Evolutionary conservation across 2,888 invertebrate genomes (phyloP), one percentile per base, ranked within the genome.

Genomic region (Orthosia cruda): DNA sequence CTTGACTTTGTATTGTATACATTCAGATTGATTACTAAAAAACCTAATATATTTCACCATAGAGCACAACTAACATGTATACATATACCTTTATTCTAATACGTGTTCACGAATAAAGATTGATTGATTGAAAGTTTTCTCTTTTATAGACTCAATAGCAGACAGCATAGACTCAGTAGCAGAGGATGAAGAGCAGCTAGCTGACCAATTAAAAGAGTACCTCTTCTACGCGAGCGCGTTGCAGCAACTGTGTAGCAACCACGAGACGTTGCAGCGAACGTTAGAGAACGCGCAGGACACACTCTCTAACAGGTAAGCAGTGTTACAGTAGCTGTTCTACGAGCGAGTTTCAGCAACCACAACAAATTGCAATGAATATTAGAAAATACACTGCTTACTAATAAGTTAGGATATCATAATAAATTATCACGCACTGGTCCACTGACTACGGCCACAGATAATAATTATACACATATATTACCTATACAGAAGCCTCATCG

Each of bases 121-220:
- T n/a, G n/a, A n/a, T n/a, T n/a, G n/a, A n/a, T n/a, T n/a, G n/a
- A n/a, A n/a, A n/a, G n/a, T n/a, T n/a, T 40, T 7, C 40, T 40
- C 0, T 16, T 45, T 40, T 32, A 3, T 52, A 97, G 98, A 98
- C 93, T 98, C 98, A 81, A 97, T 97, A 94, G 97, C 98, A 40
- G 97, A 97, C 78, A 97, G 97, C 80, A 98, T 98, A 91, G 98
- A 98, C 91, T 97, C 97, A 0, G 97, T 97, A 47, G 96, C 98
- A 4, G 98, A 98, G 89, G 98, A 98, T 87, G 98, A 98, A 91
- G 98, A 98, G 89, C 97, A 98, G 85, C 96, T 98, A 72, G 98
- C 98, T 0, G 98, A 98, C 92, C 98, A 98, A 92, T 94, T 98
- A 69, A 98, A 98, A 91, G 98, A 98, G 93, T 98, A 98, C 93